These are phyloP conservation scores for Drosophila ochracea DNA, from an alignment of 2,888 invertebrate genomes.

Conservation along the genomic window DNA sequence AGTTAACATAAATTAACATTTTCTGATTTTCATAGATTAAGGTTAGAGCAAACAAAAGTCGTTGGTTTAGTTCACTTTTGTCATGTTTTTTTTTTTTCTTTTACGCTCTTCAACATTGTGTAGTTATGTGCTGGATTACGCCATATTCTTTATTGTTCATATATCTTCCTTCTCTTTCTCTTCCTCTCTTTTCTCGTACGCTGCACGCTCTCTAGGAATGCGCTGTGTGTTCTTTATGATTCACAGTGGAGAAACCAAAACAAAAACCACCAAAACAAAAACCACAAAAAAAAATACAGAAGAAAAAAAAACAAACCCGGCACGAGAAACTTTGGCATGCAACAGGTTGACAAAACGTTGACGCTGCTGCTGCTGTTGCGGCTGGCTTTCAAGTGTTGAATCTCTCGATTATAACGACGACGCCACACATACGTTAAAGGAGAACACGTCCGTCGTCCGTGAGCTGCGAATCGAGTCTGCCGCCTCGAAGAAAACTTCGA, in stretches of 20 bases:
- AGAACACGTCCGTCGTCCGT: conserved; percentile 66
- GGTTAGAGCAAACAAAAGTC: conserved; percentile 31
- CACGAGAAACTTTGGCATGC: conserved; percentile 33
- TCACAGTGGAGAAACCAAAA: conserved; percentile 41
- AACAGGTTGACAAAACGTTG: conserved; percentile 45
- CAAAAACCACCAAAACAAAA: conserved; percentile 27
- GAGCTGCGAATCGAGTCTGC: conserved; percentile 68
- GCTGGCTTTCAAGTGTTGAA: background rate
- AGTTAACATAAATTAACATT: background rate
- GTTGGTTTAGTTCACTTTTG: conserved; percentile 5
- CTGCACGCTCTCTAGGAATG: background rate
- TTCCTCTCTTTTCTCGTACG: background rate
- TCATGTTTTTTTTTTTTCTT: background rate
- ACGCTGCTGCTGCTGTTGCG: background rate
- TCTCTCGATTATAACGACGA: conserved; percentile 11
- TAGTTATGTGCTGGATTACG: conserved; percentile 37
- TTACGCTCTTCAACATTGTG: conserved; percentile 17
- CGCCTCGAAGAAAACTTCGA: conserved; percentile 48
- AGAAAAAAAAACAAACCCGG: conserved; percentile 34
- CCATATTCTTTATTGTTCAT: conserved; percentile 28
- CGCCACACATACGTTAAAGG: conserved; percentile 21
- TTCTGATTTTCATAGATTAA: background rate
- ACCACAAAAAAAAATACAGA: background rate
- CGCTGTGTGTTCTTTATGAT: conserved; percentile 13
- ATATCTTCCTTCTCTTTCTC: background rate